Base-by-base conservation (phyloP, 2,113 vertebrate species). In the Lophius piscatorius region DNA sequence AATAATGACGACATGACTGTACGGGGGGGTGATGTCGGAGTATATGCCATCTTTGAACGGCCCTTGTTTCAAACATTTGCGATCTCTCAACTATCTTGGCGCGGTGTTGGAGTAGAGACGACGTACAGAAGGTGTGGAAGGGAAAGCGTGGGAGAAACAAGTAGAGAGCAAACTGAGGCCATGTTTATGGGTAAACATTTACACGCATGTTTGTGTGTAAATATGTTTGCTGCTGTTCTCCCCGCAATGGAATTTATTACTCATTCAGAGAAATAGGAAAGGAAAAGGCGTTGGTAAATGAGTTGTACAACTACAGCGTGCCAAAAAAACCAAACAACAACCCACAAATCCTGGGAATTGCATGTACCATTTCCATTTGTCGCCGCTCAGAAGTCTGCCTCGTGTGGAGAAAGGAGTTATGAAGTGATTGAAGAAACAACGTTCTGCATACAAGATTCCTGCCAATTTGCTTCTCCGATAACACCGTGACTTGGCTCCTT, bases 91-190 rank as follows among this genome's bases (percentile, higher is more conserved):
- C n/a, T n/a, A n/a, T n/a, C n/a, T n/a, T n/a, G n/a, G n/a, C n/a
- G n/a, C n/a, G n/a, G n/a, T 45, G 56, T 74, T 76, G 47, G 50
- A 14, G 17, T 18, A 1, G 26, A 58, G 54, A 31, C 47, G 42
- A 51, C 59, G 48, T 17, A 12, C 54, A 63, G 56, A 72, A 35
- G 70, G 76, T 70, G 80, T 61, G 57, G 26, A 47, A 67, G 70
- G 54, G 68, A 70, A 26, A 74, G 72, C 33, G 72, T 81, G 78
- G 75, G 68, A 74, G 62, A 68, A 45, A 64, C 17, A 0, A 56
- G 61, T 4, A 7, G 18, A 38, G 58, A 79, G 50, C 48, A 64
- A 70, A 50, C 64, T 22, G 38, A 48, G 51, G 36, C 54, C 44
- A 13, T 40, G 56, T 58, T 31, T 56, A 34, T 64, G 23, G 46